Evolutionary conservation across 2,113 vertebrate genomes (phyloP), one percentile per base, ranked within the genome.

Genomic region (Strix aluco): DNA sequence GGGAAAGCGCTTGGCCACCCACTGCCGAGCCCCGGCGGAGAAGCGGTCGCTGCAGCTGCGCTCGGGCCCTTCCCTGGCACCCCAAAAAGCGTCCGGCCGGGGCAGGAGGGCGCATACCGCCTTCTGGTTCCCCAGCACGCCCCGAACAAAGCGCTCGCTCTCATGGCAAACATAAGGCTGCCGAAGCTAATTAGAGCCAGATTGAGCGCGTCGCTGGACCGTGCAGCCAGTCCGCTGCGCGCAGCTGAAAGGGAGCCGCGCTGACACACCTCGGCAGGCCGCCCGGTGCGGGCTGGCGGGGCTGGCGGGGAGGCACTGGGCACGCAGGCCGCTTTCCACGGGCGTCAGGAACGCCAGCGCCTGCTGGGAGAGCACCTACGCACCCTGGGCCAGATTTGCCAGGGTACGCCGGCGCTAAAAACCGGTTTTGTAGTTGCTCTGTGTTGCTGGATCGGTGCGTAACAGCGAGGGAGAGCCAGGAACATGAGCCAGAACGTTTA

Each of bases 181-280:
- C 96, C 90, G 96, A 42, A 88, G 89, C 72, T 97, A 97, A 98
- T 98, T 88, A 74, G 95, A 98, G 96, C 97, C 96, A 97, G 90
- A 86, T 38, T 96, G 97, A 81, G 88, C 22, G 58, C 83, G 23
- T 47, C n/a, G 83, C 54, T 47, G 77, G 61, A 66, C 77, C 42
- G 66, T 10, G 15, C 77, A 8, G 79, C 62, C 90, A 27, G 72
- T 63, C 81, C 29, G 57, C 83, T 65, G 66, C 49, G n/a, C 27
- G 1, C 30, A 10, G 80, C n/a, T 13, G 58, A 7, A 10, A 1
- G 38, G 66, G 57, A 72, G 82, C 67, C 2, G 69, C 5, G 3
- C 65, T 19, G 79, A 71, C 70, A 4, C 79, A 4, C 21, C 47
- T 44, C 27, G 47, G 27, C 27, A 10, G 19, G 38, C 8, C 8